Base-by-base conservation (phyloP, 92 coral and sea anemone genomes). In the Siderastrea siderea region DNA sequence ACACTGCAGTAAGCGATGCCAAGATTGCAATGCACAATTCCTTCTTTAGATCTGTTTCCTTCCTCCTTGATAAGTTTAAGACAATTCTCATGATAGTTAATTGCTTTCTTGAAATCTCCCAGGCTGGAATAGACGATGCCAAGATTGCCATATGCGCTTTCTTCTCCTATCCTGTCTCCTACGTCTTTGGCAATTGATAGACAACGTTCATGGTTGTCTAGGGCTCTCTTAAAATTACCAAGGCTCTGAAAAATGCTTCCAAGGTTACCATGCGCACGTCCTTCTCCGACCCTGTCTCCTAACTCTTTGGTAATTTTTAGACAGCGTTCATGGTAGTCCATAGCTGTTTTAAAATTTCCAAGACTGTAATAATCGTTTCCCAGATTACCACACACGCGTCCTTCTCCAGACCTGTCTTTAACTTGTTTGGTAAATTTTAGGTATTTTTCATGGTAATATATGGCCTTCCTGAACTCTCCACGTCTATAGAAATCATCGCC, bases 381-480 rank as follows among this genome's bases (percentile, higher is more conserved):
- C 38, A 26, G 38, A 26, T 26, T 26, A 26, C 38, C 38, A 26
- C 38, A 26, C 38, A 26, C 38, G 38, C 38, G 38, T 26, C 38
- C 38, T 26, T 26, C 38, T 26, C 38, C 38, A 46, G 1, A 1
- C n/a, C 73, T 61, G 70, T 84, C 16, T 8, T 72, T 80, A 38
- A 84, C 67, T 44, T 58, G 72, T 71, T 77, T 84, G 80, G 59
- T 52, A 9, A 73, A 47, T 38, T 38, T 54, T 4, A 84, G 7
- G 59, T 12, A 38, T 49, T 7, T 52, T 71, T 84, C 69, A 46
- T 57, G 55, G 59, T 47, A 57, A n/a, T 73, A 9, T 6, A 71
- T 71, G 58, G 79, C 87, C 7, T 71, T 59, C 12, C 16, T 59
- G 16, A 59, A 13, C 8, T 59, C 63, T 13, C 63, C 63, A 59